phyloP scores from a whole-genome alignment of 2,797 vertebrate species.

The Halcyon leucocephala region DNA sequence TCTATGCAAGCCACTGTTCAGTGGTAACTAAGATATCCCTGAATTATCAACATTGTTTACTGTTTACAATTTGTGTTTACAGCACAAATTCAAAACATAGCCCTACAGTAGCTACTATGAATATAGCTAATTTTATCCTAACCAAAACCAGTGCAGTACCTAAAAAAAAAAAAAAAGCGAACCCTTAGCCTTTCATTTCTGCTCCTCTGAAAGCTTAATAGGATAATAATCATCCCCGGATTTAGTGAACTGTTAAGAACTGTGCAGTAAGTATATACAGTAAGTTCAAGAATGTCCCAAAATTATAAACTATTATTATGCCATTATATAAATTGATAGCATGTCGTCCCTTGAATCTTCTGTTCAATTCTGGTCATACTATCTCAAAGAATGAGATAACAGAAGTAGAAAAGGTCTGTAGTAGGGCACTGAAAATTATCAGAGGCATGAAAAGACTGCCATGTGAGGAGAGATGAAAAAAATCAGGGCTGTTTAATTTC shows the following conservation, averaged over 20 bases:
- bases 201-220: not conserved
- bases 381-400: not conserved
- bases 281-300: not conserved
- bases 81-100: not conserved
- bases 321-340: conserved; percentile 41
- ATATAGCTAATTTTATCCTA: not conserved
- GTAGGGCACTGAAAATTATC: conserved; percentile 11
- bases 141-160: not conserved
- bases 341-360: not conserved
- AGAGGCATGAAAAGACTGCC: not conserved
- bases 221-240: not conserved
- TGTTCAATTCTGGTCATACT: not conserved
- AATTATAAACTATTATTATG: conserved; percentile 26
- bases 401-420: conserved; percentile 2
- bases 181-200: not conserved
- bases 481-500: not conserved
- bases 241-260: not conserved
- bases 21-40: not conserved
- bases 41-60: not conserved
- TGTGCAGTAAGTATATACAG: not conserved
- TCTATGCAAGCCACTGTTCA: not conserved
- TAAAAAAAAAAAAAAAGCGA: not conserved
- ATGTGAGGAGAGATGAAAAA: not conserved
- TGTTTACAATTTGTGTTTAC: not conserved
- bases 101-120: not conserved